Evolutionary conservation across 1,140 invertebrate genomes (phyloP).

Genomic region (Bombyx mori): ASM3026992v2 NC_085112.1:3944501-3945000

Average conservation of each 20-base stretch:
- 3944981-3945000: slow-evolving; percentile 77
- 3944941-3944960: slow-evolving; percentile 74
- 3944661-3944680: slow-evolving; percentile 16
- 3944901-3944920: background rate
- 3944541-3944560: no score
- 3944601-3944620: no score
- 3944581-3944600: no score
- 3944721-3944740: background rate
- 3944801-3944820: no score
- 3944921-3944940: slow-evolving; percentile 1
- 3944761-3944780: slow-evolving; percentile 2
- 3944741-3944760: slow-evolving; percentile 16
- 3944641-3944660: slow-evolving; percentile 15
- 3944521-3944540: no score
- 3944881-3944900: slow-evolving; percentile 13
- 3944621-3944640: background rate
- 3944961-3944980: slow-evolving; percentile 83
- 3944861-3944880: slow-evolving; percentile 9
- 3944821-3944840: no score
- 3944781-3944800: background rate
- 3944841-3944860: background rate
- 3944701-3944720: slow-evolving; percentile 17
- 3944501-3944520: no score
- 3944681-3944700: slow-evolving; percentile 19
- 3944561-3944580: no score